Conservation (phyloP, 2,888 invertebrate species). For the Cryptocheilus praepositus region DNA sequence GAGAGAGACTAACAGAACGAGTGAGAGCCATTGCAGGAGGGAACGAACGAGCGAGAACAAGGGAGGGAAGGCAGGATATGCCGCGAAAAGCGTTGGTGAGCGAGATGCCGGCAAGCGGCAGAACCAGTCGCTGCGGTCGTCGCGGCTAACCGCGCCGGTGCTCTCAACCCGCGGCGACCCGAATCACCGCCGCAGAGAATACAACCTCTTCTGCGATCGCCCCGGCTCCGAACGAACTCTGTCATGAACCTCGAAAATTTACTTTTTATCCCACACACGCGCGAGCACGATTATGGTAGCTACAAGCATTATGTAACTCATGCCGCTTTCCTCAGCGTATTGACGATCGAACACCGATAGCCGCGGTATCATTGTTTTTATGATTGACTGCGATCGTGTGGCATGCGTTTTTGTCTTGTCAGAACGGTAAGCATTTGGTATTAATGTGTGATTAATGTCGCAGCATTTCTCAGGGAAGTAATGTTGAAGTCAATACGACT, state of each 20-base stretch:
- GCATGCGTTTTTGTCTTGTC: too few relatives aligned
- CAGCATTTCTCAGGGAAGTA: too few relatives aligned
- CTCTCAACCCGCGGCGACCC: slow-evolving; percentile 69
- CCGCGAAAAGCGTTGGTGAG: slow-evolving; percentile 44
- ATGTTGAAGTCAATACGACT: too few relatives aligned
- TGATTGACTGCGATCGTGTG: too few relatives aligned
- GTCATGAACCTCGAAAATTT: slow-evolving; percentile 2
- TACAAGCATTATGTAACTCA: too few relatives aligned
- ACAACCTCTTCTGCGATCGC: neutral
- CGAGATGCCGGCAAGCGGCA: slow-evolving; percentile 53
- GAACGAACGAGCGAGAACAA: slow-evolving; percentile 28
- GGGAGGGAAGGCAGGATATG: slow-evolving; percentile 35
- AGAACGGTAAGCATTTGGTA: too few relatives aligned
- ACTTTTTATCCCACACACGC: neutral
- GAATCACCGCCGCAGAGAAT: slow-evolving; percentile 35
- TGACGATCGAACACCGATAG: too few relatives aligned
- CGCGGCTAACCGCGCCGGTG: slow-evolving; percentile 73
- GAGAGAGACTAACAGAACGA: slow-evolving; percentile 13
- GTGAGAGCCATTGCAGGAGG: slow-evolving; percentile 35
- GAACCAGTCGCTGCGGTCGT: slow-evolving; percentile 70
- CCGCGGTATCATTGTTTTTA: too few relatives aligned
- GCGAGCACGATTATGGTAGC: neutral
- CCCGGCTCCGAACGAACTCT: neutral
- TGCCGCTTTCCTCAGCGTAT: too few relatives aligned
- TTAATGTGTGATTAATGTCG: too few relatives aligned